These are phyloP conservation scores for Mystacornis crossleyi DNA, from an alignment of 2,113 vertebrate species.

Conservation along the genomic window DNA sequence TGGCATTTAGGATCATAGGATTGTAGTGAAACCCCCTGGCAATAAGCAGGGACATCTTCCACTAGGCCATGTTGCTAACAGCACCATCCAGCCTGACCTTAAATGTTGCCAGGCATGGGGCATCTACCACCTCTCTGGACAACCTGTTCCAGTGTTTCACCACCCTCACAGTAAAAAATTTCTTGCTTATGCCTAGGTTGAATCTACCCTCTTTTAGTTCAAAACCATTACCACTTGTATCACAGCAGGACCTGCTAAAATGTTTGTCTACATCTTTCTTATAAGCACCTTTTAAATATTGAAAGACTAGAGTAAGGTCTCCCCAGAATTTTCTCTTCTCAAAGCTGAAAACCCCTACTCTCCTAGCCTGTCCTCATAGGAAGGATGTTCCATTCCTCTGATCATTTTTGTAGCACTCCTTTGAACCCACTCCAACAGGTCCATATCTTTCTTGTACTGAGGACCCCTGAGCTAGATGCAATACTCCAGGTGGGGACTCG, in stretches of 20 bases:
- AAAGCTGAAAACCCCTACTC: background rate
- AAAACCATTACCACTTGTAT: background rate
- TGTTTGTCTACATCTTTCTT: background rate
- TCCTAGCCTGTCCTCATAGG: background rate
- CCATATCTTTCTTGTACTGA: background rate
- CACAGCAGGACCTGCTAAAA: background rate
- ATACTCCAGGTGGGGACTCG: background rate
- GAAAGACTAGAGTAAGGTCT: background rate
- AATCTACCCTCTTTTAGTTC: background rate
- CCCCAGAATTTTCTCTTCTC: background rate
- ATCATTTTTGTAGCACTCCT: background rate
- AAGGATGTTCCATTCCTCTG: background rate
- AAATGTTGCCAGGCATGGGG: background rate
- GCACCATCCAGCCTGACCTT: background rate
- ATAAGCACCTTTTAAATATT: background rate
- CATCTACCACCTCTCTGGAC: background rate
- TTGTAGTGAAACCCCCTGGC: rapidly evolving
- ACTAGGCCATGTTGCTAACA: background rate
- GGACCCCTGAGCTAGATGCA: background rate
- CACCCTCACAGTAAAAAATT: rapidly evolving
- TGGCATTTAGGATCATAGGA: background rate
- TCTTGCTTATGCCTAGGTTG: background rate
- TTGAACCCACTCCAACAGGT: background rate
- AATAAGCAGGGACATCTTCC: background rate
- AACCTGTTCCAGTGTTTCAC: background rate